Conservation (phyloP, 2,888 invertebrate species). For the Peribatodes rhomboidaria region DNA sequence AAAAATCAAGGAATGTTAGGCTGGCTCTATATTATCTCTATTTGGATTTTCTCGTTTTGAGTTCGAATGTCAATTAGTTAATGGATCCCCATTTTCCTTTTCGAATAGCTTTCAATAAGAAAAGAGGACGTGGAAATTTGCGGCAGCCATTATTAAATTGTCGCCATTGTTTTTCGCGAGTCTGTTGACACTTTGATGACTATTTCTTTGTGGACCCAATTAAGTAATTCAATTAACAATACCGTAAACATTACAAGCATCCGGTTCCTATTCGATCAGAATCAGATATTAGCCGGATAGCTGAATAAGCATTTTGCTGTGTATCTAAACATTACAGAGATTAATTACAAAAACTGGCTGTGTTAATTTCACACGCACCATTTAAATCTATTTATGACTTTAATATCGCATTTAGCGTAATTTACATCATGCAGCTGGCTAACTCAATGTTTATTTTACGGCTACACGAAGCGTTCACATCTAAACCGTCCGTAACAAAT, state of each 20-base stretch:
- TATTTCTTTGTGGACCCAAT: conserved; percentile 24
- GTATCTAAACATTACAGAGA: conserved; percentile 6
- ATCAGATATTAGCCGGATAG: background rate
- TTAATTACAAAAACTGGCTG: conserved; percentile 2
- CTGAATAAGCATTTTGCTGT: background rate
- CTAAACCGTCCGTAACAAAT: conserved; percentile 35
- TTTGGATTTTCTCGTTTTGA: conserved; percentile 47
- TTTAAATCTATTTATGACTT: conserved; percentile 25
- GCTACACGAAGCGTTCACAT: conserved; percentile 16
- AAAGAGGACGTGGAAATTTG: conserved; percentile 38
- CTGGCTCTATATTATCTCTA: conserved; percentile 39
- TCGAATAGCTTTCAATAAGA: conserved; percentile 40
- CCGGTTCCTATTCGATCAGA: background rate
- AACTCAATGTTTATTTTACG: conserved; percentile 23
- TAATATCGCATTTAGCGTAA: conserved; percentile 16
- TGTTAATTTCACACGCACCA: conserved; percentile 10
- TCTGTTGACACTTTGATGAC: conserved; percentile 33
- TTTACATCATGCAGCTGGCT: conserved; percentile 16
- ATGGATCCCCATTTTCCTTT: conserved; percentile 53
- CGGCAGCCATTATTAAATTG: conserved; percentile 40
- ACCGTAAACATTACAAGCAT: background rate
- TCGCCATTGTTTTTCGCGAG: conserved; percentile 37
- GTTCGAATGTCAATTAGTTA: conserved; percentile 55
- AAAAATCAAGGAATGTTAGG: conserved; percentile 22
- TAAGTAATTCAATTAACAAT: conserved; percentile 19